Evolutionary conservation across 2,888 invertebrate genomes (phyloP).

Genomic region (Cetonia aurata): DNA sequence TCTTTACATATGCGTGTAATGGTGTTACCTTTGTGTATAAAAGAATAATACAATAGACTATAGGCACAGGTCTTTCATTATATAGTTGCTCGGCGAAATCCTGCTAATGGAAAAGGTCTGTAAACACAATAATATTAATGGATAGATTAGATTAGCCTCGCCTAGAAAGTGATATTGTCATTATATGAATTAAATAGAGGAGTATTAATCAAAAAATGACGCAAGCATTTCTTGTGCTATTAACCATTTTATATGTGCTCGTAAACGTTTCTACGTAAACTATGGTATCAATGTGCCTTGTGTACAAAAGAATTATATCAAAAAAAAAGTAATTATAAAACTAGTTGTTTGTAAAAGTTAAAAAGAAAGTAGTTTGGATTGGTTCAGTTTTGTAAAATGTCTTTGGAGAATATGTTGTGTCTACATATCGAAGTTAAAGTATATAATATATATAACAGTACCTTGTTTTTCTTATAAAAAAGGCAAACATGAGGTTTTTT

Average conservation of each 20-base stretch:
- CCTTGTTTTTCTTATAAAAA: no score
- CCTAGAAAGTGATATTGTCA: conserved; percentile 4
- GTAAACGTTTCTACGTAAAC: background rate
- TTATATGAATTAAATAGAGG: background rate
- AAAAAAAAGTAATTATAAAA: no score
- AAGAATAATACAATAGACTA: background rate
- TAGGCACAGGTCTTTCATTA: background rate
- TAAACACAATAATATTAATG: background rate
- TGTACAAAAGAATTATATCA: background rate
- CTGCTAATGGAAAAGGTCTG: background rate
- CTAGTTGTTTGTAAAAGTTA: no score
- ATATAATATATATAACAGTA: no score
- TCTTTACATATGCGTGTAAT: no score
- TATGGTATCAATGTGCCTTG: background rate
- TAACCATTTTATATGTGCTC: background rate
- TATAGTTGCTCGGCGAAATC: background rate
- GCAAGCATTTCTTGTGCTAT: background rate
- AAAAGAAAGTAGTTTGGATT: no score
- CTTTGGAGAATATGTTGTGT: no score
- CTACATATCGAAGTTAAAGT: no score
- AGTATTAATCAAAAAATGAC: background rate
- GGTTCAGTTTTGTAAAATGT: no score
- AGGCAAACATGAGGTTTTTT: no score
- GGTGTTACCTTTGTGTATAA: no score
- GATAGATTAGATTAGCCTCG: background rate